A percentile compares a stretch with the other conserved stretches of the same genome.
These are phyloP conservation scores for Chymomyza amoena DNA, from an alignment of 2,888 invertebrate genomes.

Conservation along the genomic window DNA sequence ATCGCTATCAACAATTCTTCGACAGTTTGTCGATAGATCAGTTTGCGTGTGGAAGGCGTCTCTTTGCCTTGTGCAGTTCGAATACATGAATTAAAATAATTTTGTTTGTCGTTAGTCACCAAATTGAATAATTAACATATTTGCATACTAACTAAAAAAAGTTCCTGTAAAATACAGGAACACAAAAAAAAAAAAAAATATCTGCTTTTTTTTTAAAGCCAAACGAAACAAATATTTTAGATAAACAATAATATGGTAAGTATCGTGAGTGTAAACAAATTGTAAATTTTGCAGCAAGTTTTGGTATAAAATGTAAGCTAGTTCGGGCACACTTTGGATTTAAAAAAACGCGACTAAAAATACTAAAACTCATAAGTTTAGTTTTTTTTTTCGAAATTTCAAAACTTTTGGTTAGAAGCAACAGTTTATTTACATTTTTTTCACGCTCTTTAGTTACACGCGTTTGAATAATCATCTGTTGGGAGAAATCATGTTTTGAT, in stretches of 20 bases:
- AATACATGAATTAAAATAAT: not conserved
- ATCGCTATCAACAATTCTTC: conserved; percentile 68
- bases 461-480: no score
- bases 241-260: not conserved
- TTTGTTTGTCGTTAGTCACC: not conserved
- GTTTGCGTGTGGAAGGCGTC: conserved; percentile 66
- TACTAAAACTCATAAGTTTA: no score
- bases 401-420: no score
- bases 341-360: not conserved
- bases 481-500: not conserved
- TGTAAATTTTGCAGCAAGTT: no score
- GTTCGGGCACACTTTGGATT: no score
- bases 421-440: not conserved
- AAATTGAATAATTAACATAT: not conserved
- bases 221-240: not conserved
- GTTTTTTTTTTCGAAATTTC: no score
- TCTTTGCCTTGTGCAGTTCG: conserved; percentile 38
- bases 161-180: not conserved
- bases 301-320: no score
- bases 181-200: not conserved
- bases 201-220: not conserved
- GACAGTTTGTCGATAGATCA: conserved; percentile 74
- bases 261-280: not conserved
- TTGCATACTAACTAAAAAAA: not conserved
- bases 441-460: no score